Base-by-base conservation (phyloP, 1,140 invertebrate species). In the Episyrphus balteatus region DNA sequence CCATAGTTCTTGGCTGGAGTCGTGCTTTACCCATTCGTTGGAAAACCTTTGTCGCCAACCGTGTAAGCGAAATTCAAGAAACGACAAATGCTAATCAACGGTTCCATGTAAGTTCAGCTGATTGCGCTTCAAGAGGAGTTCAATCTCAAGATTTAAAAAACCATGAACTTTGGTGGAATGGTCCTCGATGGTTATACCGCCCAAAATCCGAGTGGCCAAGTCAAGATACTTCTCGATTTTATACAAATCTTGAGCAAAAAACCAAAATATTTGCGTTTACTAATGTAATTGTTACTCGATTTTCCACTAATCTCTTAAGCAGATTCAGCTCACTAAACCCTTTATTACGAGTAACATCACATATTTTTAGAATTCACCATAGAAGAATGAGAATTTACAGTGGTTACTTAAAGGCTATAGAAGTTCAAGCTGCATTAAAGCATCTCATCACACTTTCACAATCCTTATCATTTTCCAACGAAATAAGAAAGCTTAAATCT, bases 301-400 rank as follows among this genome's bases (percentile, higher is more conserved):
- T 46, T 17, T 46, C 52, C n/a, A 48, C 57, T 12, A 36, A 46
- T 17, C 34, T 2, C 38, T 43, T 9, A 42, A 66, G 18, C 76
- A 72, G 74, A 14, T 37, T 18, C 66, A 75, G 51, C 60, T 74
- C 0, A n/a, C n/a, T 37, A 46, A 9, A 56, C 65, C 1, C 37
- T 45, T 17, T 42, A 66, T 1, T 75, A 75, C 55, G 69, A 70
- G 32, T 69, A 69, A 2, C 72, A 76, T 57, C 47, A 55, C 5
- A 45, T 60, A 9, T 71, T 70, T 9, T 52, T 71, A 43, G 71
- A 72, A n/a, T 19, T 60, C 5, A 33, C 47, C 18, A 49, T 54
- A 9, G 9, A 45, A 30, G 44, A 61, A 19, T 40, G 64, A 11
- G n/a, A n/a, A n/a, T n/a, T n/a, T n/a, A n/a, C n/a, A n/a, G n/a